Base-by-base conservation (phyloP, 2,797 vertebrate genomes). In the Epinephelus awoara region DNA sequence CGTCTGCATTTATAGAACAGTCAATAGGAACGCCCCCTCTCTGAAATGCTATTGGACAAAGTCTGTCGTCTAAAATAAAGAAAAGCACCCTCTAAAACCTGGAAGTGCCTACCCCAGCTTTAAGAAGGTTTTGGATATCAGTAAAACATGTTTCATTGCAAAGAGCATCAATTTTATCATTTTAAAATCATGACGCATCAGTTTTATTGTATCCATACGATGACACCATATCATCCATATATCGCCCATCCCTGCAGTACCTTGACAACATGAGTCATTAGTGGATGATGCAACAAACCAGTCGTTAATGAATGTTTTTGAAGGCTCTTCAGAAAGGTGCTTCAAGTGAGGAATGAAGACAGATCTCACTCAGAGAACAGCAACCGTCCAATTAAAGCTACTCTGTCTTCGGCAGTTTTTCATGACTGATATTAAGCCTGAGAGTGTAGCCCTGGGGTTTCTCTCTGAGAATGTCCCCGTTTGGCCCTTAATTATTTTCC, bases 401-500 rank as follows among this genome's bases (percentile, higher is more conserved):
- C 68, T 54, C 51, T 67, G 47, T 71, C 57, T 63, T 67, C 11
- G 34, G 7, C 46, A 27, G 17, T 67, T 34, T 76, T 59, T 47
- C 59, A 65, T 29, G 54, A 75, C 23, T 23, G 46, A 72, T 65
- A 46, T 55, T 61, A 51, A 74, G 29, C 66, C 19, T 34, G 47
- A 21, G 67, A 29, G 59, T 52, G 65, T 70, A 65, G 80, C 73
- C 6, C 42, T 46, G 62, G 57, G 69, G 80, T 79, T 82, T 59
- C 11, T 77, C 59, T 72, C 55, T 64, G 50, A 77, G 46, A 52
- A 67, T 19, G 58, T 71, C 59, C 46, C 57, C 61, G 47, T 83
- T 83, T 57, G 75, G 47, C 58, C 49, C 47, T 64, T 78, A 58
- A 81, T 79, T 68, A 80, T 76, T 80, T 84, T 21, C 47, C 67